Conservation (phyloP, 1,140 invertebrate species). For the Platyura marginata region DNA sequence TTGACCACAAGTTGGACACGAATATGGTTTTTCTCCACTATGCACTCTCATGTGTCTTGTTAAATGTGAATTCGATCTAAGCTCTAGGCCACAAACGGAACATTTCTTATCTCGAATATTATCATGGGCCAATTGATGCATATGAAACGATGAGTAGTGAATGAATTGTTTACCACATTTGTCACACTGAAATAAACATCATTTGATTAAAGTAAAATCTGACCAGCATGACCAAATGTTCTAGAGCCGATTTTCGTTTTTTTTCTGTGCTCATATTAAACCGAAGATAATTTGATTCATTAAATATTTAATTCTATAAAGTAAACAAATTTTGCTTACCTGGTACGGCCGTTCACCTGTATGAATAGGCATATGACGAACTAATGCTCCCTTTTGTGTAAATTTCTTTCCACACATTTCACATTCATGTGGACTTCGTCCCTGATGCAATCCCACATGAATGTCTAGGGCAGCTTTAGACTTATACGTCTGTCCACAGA, state of each 20-base stretch:
- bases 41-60: constrained; percentile 40
- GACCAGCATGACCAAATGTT: no score
- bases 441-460: constrained; percentile 28
- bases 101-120: constrained; percentile 30
- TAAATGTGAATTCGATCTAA: constrained; percentile 37
- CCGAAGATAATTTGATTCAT: background rate
- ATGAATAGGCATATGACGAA: constrained; percentile 36
- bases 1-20: constrained; percentile 24
- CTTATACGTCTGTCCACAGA: constrained; percentile 28
- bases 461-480: constrained; percentile 25
- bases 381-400: constrained; percentile 39
- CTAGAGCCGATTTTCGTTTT: background rate
- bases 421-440: constrained; percentile 32
- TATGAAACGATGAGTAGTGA: constrained; percentile 16
- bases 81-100: constrained; percentile 46
- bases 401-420: constrained; percentile 48
- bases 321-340: background rate
- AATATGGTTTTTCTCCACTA: constrained; percentile 21
- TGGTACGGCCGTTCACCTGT: constrained; percentile 45
- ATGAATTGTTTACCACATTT: constrained; percentile 13
- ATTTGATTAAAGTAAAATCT: no score
- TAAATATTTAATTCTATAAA: background rate
- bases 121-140: constrained; percentile 31
- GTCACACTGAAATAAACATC: constrained; percentile 24
- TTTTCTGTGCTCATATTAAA: background rate